Evolutionary conservation across 2,888 invertebrate species (phyloP), one percentile per base, ranked within the genome.

Genomic region (Ichneumon xanthorius): DNA sequence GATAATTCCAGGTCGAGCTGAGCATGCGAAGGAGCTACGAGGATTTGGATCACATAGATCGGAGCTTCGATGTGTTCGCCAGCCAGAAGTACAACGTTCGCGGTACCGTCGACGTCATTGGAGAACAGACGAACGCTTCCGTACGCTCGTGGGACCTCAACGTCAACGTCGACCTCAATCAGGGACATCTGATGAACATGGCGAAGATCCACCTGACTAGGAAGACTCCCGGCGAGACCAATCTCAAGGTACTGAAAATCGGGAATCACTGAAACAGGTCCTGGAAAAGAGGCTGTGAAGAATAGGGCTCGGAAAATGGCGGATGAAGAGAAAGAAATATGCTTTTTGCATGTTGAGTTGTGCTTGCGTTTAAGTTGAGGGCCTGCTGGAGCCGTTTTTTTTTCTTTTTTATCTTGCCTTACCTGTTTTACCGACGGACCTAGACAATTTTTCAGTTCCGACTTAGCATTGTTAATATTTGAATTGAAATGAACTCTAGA

Each of bases 61-160:
- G 75, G 19, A 85, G 73, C 4, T 65, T 87, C 65, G 71, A 88
- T 26, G 6, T 77, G 1, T 37, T 88, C 5, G 75, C 53, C 6
- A 82, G 82, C 53, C 70, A 71, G 72, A 89, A 87, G n/a, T 73
- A 88, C 48, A 86, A 88, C 33, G 30, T 92, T 65, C 91, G 91
- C n/a, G 90, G 90, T 63, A 93, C 91, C 2, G 88, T 92, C 26
- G 88, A 92, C 11, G 88, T 92, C 7, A 92, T 92, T 82, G 91
- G 92, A 61, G 90, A 86, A 0, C 58, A 82, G 4, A 89, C 88
- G 2, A 84, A 89, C 19, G 73, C 73, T 4, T 83, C 90, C 0
- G 70, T 90, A 0, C 91, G 91, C 50, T 91, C 90, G 0, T 94
- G 94, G 94, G 92, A 94, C 67, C 37, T 93, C 6, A 91, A 92